A percentile compares a stretch with the other conserved stretches of the same genome.
These are phyloP conservation scores for Todiramphus chloris DNA, from an alignment of 2,113 vertebrate species.

Conservation along the genomic window DNA sequence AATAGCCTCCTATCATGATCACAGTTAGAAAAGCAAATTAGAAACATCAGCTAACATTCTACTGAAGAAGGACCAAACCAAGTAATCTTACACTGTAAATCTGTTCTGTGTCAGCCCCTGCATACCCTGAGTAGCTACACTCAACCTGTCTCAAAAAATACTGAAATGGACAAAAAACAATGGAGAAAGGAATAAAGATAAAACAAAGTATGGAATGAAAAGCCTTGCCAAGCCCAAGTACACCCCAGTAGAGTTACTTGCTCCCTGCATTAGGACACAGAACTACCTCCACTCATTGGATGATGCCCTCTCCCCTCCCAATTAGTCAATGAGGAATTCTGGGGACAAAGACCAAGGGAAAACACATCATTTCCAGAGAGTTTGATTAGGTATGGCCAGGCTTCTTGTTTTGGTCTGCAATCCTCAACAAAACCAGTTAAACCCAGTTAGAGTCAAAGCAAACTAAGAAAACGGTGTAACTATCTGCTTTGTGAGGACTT, in stretches of 20 bases:
- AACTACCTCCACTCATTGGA: not conserved
- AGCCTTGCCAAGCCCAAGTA: not conserved
- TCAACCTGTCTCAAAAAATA: not conserved
- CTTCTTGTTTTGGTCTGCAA: not conserved
- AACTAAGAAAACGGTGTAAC: not conserved
- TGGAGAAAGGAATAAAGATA: not conserved
- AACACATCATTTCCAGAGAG: not conserved
- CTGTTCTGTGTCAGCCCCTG: not conserved
- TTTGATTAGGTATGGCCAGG: not conserved
- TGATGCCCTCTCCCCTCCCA: too few relatives aligned
- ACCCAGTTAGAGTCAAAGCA: not conserved
- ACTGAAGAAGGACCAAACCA: not conserved
- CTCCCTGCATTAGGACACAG: not conserved
- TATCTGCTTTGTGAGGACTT: not conserved
- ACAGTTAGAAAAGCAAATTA: not conserved
- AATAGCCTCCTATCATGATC: not conserved
- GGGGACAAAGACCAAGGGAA: not conserved
- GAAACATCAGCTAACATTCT: not conserved
- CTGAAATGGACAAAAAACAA: not conserved
- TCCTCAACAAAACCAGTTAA: not conserved
- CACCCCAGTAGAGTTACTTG: not conserved
- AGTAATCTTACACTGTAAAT: not conserved
- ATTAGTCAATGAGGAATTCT: not conserved
- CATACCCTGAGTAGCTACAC: not conserved
- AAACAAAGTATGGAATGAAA: not conserved